Percentiles rank a stretch among this genome's conserved stretches.
These are phyloP conservation scores for Ferrisia virgata DNA, from an alignment of 2,888 invertebrate genomes.

Conservation along the genomic window DNA sequence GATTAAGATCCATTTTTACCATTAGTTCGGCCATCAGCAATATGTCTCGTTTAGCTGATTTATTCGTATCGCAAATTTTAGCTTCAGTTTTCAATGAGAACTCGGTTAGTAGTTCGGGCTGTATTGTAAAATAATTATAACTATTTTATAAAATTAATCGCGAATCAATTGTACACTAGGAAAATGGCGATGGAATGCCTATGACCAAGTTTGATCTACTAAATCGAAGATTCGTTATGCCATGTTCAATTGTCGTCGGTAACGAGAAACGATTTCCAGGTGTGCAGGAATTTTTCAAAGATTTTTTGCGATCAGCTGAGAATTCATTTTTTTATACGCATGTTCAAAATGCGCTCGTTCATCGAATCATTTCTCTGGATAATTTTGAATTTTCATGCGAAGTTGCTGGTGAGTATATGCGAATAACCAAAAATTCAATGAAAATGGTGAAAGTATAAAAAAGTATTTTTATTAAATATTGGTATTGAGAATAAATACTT, in stretches of 20 bases:
- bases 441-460: background rate
- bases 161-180: background rate
- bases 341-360: conserved; percentile 34
- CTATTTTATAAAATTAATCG: background rate
- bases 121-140: background rate
- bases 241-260: conserved; percentile 28
- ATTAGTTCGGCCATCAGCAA: conserved; percentile 16
- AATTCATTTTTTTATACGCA: conserved; percentile 27
- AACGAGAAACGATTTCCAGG: conserved; percentile 40
- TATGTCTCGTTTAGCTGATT: conserved; percentile 36
- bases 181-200: conserved; percentile 24
- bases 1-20: conserved; percentile 21
- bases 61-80: conserved; percentile 39
- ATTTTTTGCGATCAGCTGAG: conserved; percentile 35
- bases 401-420: conserved; percentile 10
- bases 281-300: conserved; percentile 41
- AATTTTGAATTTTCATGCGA: conserved; percentile 34
- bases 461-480: background rate
- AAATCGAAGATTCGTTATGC: conserved; percentile 36
- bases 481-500: background rate
- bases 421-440: background rate
- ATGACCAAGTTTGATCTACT: conserved; percentile 31
- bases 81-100: conserved; percentile 42
- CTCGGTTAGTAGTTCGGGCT: background rate
- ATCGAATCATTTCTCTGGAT: conserved; percentile 16